Conservation (phyloP, 2,888 invertebrate species). For the Aricia artaxerxes region DNA sequence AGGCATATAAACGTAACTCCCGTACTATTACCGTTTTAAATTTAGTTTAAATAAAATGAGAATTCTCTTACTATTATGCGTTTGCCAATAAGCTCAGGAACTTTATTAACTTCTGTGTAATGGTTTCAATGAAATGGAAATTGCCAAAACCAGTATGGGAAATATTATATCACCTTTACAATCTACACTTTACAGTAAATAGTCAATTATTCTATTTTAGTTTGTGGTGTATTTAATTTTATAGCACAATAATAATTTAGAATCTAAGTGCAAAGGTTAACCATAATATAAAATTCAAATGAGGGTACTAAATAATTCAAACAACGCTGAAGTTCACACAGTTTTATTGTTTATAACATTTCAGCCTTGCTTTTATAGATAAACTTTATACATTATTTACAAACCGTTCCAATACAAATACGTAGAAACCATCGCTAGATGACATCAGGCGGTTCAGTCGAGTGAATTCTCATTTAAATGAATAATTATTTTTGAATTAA, state of each 20-base stretch:
- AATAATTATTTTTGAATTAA: neutral
- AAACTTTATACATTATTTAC: conserved; percentile 76
- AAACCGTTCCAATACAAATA: conserved; percentile 72
- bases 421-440: conserved; percentile 67
- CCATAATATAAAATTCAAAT: conserved; percentile 7
- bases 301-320: conserved; percentile 38
- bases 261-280: neutral
- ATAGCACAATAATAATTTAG: neutral
- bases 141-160: too few relatives aligned
- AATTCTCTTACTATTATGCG: too few relatives aligned
- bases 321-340: conserved; percentile 62
- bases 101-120: too few relatives aligned
- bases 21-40: too few relatives aligned
- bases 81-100: too few relatives aligned
- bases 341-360: conserved; percentile 79
- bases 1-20: too few relatives aligned
- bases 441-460: neutral
- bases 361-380: conserved; percentile 80
- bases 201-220: neutral
- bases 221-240: neutral
- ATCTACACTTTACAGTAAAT: neutral
- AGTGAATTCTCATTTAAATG: neutral
- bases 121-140: too few relatives aligned
- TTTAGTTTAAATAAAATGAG: too few relatives aligned
- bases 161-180: too few relatives aligned